Percentiles rank a stretch among this genome's conserved stretches.
These are phyloP conservation scores for Mythimna pallens DNA, from an alignment of 2,888 invertebrate genomes.

Conservation along the genomic window DNA sequence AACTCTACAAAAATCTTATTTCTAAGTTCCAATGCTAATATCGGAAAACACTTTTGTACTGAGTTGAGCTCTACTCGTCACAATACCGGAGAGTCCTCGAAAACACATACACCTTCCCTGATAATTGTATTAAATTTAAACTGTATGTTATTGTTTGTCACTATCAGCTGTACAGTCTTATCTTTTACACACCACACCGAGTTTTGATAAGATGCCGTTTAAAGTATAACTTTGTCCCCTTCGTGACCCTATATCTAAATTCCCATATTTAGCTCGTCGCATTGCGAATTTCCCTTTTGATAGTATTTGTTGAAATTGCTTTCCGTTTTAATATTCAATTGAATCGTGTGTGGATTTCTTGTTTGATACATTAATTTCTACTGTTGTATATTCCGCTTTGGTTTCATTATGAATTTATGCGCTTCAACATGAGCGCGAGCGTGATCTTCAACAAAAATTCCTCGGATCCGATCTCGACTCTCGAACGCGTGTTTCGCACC, in stretches of 20 bases:
- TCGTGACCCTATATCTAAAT: slow-evolving; percentile 22
- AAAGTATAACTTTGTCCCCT: slow-evolving; percentile 28
- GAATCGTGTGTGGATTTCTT: slow-evolving; percentile 58
- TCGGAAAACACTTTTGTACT: slow-evolving; percentile 18
- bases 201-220: slow-evolving; percentile 47
- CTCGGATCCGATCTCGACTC: slow-evolving; percentile 86
- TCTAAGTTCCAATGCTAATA: slow-evolving; percentile 22
- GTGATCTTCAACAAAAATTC: slow-evolving; percentile 88
- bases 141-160: slow-evolving; percentile 43
- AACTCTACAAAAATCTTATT: slow-evolving; percentile 56
- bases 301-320: slow-evolving; percentile 38
- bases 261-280: slow-evolving; percentile 18
- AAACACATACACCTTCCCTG: slow-evolving; percentile 39
- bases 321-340: slow-evolving; percentile 61
- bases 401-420: slow-evolving; percentile 82
- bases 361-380: slow-evolving; percentile 60
- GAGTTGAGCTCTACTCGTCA: slow-evolving; percentile 5
- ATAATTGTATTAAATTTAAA: slow-evolving; percentile 25
- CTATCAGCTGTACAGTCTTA: slow-evolving; percentile 46
- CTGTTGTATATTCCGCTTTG: slow-evolving; percentile 75
- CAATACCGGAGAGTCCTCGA: slow-evolving; percentile 25
- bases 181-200: slow-evolving; percentile 38
- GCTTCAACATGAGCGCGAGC: slow-evolving; percentile 77
- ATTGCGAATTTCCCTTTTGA: slow-evolving; percentile 42
- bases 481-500: slow-evolving; percentile 89